Evolutionary conservation across 2,888 invertebrate species (phyloP).

Genomic region (Rhagium mordax): DNA sequence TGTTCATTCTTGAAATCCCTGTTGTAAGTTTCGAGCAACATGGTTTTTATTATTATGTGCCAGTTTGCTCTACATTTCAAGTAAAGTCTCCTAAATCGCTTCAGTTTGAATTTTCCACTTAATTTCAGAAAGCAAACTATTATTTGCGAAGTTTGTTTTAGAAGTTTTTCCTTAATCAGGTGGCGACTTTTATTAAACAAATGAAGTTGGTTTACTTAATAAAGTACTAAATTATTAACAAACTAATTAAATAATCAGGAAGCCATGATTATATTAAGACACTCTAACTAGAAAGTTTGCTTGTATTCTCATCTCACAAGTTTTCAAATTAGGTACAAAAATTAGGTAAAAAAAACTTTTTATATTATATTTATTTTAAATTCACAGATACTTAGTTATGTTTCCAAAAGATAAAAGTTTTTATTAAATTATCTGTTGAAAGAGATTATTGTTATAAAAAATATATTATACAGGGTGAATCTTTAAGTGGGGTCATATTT

Average conservation of each 20-base stretch:
- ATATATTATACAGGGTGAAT: too few relatives aligned
- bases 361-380: too few relatives aligned
- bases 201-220: conserved; percentile 45
- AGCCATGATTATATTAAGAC: conserved; percentile 40
- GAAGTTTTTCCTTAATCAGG: conserved; percentile 25
- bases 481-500: too few relatives aligned
- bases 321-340: not conserved
- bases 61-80: conserved; percentile 3
- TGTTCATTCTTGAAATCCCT: conserved; percentile 13
- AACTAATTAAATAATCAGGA: conserved; percentile 51
- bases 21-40: conserved; percentile 1
- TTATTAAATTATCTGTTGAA: too few relatives aligned
- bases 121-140: conserved; percentile 7
- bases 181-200: conserved; percentile 16
- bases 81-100: not conserved
- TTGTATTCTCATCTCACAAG: not conserved
- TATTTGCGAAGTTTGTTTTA: conserved; percentile 11
- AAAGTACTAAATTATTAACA: conserved; percentile 47
- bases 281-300: not conserved
- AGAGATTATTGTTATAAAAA: too few relatives aligned
- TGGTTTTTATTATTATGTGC: conserved; percentile 11
- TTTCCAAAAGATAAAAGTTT: too few relatives aligned
- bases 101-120: conserved; percentile 23
- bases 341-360: too few relatives aligned
- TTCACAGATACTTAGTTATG: too few relatives aligned